Evolutionary conservation across 2,888 invertebrate genomes (phyloP).

Genomic region (Apeira syringaria): DNA sequence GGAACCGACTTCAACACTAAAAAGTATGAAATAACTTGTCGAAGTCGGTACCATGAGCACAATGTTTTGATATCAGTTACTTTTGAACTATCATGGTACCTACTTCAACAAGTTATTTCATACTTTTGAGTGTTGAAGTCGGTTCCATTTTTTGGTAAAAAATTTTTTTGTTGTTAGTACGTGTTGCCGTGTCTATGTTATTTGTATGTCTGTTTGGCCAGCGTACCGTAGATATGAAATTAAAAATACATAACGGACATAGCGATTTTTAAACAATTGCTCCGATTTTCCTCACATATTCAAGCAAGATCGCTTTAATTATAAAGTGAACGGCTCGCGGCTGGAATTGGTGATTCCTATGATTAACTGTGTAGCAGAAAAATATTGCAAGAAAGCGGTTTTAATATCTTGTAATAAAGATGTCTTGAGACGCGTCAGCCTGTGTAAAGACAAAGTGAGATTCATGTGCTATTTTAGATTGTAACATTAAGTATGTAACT

Average conservation of each 20-base stretch:
- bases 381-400: neutral
- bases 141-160: too few species aligned
- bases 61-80: too few species aligned
- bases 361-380: slow-evolving; percentile 1
- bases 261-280: slow-evolving; percentile 65
- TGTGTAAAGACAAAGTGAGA: too few species aligned
- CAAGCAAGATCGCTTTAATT: slow-evolving; percentile 62
- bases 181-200: slow-evolving; percentile 38
- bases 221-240: slow-evolving; percentile 63
- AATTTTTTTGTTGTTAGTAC: too few species aligned
- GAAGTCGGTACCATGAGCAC: too few species aligned
- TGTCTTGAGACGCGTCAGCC: slow-evolving; percentile 1
- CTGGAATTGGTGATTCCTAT: neutral
- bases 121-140: too few species aligned
- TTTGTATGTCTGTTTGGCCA: slow-evolving; percentile 34
- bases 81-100: too few species aligned
- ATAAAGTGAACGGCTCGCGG: slow-evolving; percentile 11
- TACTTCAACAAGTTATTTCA: too few species aligned
- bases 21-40: too few species aligned
- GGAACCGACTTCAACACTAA: too few species aligned
- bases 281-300: slow-evolving; percentile 47
- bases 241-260: slow-evolving; percentile 65
- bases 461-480: too few species aligned
- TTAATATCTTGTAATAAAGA: slow-evolving; percentile 1
- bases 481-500: too few species aligned